These are phyloP conservation scores for Eospalax fontanierii DNA, from an alignment of 2,797 vertebrate species.

Conservation along the genomic window DNA sequence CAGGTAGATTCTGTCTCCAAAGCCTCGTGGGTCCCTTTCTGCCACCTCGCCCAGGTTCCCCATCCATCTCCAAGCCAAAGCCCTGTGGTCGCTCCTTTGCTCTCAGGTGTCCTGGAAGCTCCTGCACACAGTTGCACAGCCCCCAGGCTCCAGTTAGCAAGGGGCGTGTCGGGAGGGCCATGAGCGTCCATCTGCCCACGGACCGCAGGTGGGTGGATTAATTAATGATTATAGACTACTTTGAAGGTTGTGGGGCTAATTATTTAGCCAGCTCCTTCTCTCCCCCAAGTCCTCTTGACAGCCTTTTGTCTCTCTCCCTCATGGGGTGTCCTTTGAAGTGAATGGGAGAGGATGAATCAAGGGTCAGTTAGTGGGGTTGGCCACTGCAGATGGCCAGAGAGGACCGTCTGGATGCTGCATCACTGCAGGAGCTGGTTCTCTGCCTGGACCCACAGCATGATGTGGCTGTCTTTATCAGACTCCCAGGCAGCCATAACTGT, in stretches of 20 bases:
- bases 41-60: not conserved
- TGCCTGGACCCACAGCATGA: not conserved
- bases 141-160: conserved; percentile 41
- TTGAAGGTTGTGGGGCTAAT: conserved; percentile 83
- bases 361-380: conserved; percentile 76
- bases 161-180: not conserved
- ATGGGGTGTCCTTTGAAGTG: conserved; percentile 81
- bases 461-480: not conserved
- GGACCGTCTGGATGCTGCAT: not conserved
- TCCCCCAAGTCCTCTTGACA: conserved; percentile 45
- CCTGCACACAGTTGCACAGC: not conserved
- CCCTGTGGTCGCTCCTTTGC: not conserved
- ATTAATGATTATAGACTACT: conserved; percentile 81
- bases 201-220: conserved; percentile 80
- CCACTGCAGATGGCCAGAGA: conserved; percentile 76
- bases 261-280: conserved; percentile 79
- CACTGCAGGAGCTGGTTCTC: not conserved
- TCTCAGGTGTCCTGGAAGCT: not conserved
- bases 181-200: conserved; percentile 70
- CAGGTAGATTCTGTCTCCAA: not conserved
- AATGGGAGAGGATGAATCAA: conserved; percentile 69
- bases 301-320: conserved; percentile 81
- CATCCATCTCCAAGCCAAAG: conserved; percentile 15
- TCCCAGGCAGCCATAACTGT: not conserved
- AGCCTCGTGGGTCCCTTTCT: not conserved